Base-by-base conservation (phyloP, 2,113 vertebrate genomes). In the Hydrochoerus hydrochaeris region DNA sequence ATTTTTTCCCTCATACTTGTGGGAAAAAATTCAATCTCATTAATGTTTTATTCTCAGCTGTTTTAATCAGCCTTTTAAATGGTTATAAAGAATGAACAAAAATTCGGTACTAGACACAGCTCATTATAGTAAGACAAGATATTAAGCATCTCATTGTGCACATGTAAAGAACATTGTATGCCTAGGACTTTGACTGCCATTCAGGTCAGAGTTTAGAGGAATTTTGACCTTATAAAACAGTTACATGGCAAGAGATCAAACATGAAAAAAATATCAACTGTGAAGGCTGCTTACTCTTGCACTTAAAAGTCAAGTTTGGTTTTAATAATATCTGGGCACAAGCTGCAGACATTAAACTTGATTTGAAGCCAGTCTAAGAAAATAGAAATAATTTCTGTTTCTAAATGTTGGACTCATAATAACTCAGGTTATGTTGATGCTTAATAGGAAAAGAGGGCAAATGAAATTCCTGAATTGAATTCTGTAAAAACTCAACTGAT, bases 191-290 rank as follows among this genome's bases (percentile, higher is more conserved):
- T 97, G 80, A 85, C 30, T 88, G 78, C 54, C 83, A 57, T 94
- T 97, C 52, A 91, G 89, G 71, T 93, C 95, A 97, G 65, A 93
- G 65, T 87, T 91, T 97, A 86, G 89, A 97, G 91, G 17, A n/a
- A 93, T 94, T 97, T 96, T 97, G 95, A 97, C 58, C 73, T 91
- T 71, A 78, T 67, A 49, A 88, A 97, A 58, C 24, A 46, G 49
- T 90, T 93, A 7, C 28, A 54, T 90, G 84, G 73, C 69, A 90
- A 95, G 71, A 96, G 78, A 95, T 95, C 67, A 95, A 94, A 96
- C 54, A 54, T 65, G 91, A 32, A 35, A 35, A 80, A 77, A 69
- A 85, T 84, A 57, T 80, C 32, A 89, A 12, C 80, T 85, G 6
- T 83, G 67, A 83, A 44, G 8, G 7, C 60, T 92, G 69, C 38